These are phyloP conservation scores for Enoplolaimus lenunculus DNA, from an alignment of 2,888 invertebrate species.

Conservation along the genomic window DNA sequence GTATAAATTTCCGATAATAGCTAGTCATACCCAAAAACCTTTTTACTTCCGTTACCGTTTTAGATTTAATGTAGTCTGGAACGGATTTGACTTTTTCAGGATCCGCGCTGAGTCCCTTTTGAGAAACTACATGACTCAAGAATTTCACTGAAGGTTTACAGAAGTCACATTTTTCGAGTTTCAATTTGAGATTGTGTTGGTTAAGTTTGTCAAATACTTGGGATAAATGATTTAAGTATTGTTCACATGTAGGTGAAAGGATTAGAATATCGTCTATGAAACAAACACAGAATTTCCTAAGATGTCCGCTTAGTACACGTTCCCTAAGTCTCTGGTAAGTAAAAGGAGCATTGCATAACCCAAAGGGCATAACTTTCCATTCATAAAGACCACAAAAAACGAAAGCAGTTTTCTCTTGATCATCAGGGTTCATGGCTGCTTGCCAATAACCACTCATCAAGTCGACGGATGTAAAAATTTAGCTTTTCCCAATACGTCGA, in stretches of 20 bases:
- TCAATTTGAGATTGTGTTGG: not conserved
- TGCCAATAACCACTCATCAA: too few relatives aligned
- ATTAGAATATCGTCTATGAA: not conserved
- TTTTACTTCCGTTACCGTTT: not conserved
- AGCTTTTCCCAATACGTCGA: too few relatives aligned
- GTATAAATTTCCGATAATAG: not conserved
- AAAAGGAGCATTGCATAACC: too few relatives aligned
- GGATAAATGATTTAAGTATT: not conserved
- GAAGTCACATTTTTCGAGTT: not conserved
- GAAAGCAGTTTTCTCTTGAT: too few relatives aligned
- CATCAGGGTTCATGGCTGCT: too few relatives aligned
- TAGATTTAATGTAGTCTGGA: not conserved
- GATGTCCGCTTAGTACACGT: too few relatives aligned
- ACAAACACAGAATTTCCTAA: too few relatives aligned
- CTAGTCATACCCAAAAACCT: not conserved
- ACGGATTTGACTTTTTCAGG: not conserved
- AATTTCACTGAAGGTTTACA: not conserved
- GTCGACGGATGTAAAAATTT: too few relatives aligned
- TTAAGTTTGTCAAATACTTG: not conserved
- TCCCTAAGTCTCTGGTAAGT: too few relatives aligned
- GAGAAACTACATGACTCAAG: not conserved
- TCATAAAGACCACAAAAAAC: too few relatives aligned
- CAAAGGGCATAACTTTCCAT: too few relatives aligned
- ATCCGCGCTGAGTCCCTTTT: not conserved
- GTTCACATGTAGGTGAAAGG: not conserved